Conservation (phyloP, 2,888 invertebrate species). For the Lasioglossum marginatum region DNA sequence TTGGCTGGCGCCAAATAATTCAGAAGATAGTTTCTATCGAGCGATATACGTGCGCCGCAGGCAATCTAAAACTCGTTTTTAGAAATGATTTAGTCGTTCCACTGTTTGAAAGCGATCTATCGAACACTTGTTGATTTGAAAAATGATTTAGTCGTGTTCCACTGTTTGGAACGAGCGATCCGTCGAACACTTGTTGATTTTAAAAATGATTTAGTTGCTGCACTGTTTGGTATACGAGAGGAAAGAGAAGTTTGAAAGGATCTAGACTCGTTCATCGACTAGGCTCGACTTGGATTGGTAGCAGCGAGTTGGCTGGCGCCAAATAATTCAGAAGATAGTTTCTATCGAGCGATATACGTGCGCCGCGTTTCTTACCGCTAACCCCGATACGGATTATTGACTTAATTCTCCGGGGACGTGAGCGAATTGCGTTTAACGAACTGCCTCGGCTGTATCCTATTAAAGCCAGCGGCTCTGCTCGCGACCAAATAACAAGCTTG, state of each 20-base stretch:
- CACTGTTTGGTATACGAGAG: neutral
- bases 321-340: conserved; percentile 46
- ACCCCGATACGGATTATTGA: conserved; percentile 54
- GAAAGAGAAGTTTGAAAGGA: neutral
- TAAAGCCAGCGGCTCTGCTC: neutral
- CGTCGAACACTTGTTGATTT: neutral
- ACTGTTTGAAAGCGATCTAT: neutral
- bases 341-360: conserved; percentile 39
- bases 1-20: conserved; percentile 43
- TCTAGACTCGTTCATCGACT: neutral
- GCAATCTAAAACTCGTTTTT: neutral
- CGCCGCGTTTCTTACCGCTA: conserved; percentile 27
- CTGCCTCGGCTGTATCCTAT: conserved; percentile 9
- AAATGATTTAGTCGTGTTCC: neutral
- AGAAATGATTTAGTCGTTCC: neutral
- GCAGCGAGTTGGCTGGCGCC: conserved; percentile 36
- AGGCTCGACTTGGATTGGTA: conserved; percentile 13
- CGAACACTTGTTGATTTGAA: neutral
- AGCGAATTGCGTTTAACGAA: conserved; percentile 44
- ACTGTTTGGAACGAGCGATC: neutral
- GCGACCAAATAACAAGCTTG: neutral
- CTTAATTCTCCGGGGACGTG: conserved; percentile 49
- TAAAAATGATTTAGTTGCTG: neutral
- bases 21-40: conserved; percentile 43
- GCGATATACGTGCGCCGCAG: conserved; percentile 28